phyloP scores from a whole-genome alignment of 2,888 invertebrate species.

The Bruchidius siliquastri region DNA sequence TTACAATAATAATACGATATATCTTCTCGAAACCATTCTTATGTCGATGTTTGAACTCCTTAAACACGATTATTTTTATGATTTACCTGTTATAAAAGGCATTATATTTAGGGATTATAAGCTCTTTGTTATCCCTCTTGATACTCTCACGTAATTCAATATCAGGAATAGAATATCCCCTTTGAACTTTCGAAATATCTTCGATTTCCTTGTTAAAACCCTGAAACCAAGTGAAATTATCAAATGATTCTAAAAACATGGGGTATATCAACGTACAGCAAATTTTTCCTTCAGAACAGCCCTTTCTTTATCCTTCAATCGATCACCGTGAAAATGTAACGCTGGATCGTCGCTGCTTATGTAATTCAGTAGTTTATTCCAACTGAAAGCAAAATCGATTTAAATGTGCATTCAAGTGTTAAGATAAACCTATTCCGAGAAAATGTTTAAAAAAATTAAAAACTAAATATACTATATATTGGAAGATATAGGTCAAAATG shows the following conservation, averaged over 20 bases:
- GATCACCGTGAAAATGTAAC: constrained; percentile 55
- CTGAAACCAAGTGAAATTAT: constrained; percentile 48
- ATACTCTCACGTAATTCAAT: constrained; percentile 81
- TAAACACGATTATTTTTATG: neutral
- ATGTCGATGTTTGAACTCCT: too few relatives aligned
- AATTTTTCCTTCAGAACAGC: constrained; percentile 85
- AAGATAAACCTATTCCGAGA: too few relatives aligned
- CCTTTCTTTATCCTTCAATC: constrained; percentile 80
- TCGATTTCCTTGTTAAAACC: constrained; percentile 96
- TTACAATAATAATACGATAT: too few relatives aligned
- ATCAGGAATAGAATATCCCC: constrained; percentile 91
- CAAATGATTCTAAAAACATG: neutral
- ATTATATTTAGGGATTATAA: constrained; percentile 80
- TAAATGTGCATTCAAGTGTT: too few relatives aligned
- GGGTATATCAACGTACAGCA: constrained; percentile 56
- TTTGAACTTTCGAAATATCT: constrained; percentile 78
- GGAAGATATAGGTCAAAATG: too few relatives aligned
- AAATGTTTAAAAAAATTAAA: too few relatives aligned
- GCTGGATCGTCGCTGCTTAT: constrained; percentile 68
- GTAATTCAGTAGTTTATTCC: constrained; percentile 76
- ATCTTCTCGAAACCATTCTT: too few relatives aligned
- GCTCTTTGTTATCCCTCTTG: constrained; percentile 85
- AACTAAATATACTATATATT: too few relatives aligned
- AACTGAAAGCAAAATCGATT: constrained; percentile 54
- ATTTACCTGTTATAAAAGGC: constrained; percentile 69